These are phyloP conservation scores for Pygmarrhopalites habei DNA, from an alignment of 1,140 invertebrate species.

Conservation along the genomic window DNA sequence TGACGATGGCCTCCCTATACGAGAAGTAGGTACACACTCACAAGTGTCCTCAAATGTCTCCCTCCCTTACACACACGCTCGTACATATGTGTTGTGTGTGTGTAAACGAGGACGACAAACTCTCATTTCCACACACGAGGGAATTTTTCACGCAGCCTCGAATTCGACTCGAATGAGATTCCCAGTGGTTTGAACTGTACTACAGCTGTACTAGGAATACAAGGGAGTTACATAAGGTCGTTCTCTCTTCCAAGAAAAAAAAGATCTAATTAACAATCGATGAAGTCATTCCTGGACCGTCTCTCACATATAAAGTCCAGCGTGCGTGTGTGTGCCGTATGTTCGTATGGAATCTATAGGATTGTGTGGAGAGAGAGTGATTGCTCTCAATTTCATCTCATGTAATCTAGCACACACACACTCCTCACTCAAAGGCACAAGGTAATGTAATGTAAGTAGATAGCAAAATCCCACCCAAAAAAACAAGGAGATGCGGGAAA, in stretches of 20 bases:
- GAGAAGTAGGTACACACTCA: too few species aligned
- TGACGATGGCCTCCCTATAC: too few species aligned
- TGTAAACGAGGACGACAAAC: too few species aligned
- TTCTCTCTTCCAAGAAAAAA: neutral
- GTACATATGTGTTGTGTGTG: too few species aligned
- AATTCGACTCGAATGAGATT: neutral
- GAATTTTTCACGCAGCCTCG: constrained; percentile 2
- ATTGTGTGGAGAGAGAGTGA: neutral
- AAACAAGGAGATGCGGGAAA: neutral
- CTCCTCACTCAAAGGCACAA: constrained; percentile 3
- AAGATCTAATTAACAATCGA: constrained; percentile 25
- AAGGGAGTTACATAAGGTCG: too few species aligned
- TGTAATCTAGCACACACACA: neutral
- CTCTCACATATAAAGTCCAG: too few species aligned
- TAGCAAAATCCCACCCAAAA: neutral
- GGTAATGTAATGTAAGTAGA: neutral
- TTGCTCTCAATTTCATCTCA: neutral
- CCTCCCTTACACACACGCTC: too few species aligned
- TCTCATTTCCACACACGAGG: too few species aligned
- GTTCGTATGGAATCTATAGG: too few species aligned
- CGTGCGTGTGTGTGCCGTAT: too few species aligned
- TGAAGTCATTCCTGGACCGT: constrained; percentile 2
- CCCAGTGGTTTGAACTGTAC: neutral
- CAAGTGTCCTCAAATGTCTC: constrained; percentile 18
- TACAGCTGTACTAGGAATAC: neutral